Evolutionary conservation across 2,888 invertebrate genomes (phyloP), one percentile per base, ranked within the genome.

Genomic region (Heliconius erato): DNA sequence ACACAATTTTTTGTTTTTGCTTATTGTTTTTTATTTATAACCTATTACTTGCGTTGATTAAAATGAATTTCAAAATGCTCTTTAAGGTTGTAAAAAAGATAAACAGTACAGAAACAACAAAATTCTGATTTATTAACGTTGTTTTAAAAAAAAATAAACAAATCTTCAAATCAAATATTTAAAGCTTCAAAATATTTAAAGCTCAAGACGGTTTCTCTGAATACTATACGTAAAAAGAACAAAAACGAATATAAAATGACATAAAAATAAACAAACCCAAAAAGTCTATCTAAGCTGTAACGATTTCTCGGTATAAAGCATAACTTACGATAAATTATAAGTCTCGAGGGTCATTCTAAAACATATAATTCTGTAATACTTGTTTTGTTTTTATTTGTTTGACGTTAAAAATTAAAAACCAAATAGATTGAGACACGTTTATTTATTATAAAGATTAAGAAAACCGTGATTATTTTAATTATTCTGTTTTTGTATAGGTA

Each of bases 221-320:
- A 72, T 26, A 72, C 12, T 19, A 16, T 28, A 72, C 9, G 16
- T 26, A 9, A 12, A 28, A 72, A 28, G 3, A 49, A 28, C 26
- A 26, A 16, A 0, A 26, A 5, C 44, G 28, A 67, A 67, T 49
- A 5, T 44, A 14, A 32, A 44, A 49, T 49, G 19, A 26, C 16
- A 49, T 49, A 16, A 72, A 71, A 71, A 26, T 14, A 44, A 44
- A 26, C 7, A 44, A 71, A 44, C 44, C 26, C 71, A 71, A 44
- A 71, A 44, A n/a, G 71, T 71, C 69, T n/a, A 26, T n/a, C n/a
- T 49, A 72, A 72, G 26, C 14, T 7, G n/a, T 49, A 28, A 49
- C 14, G 44, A 72, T 72, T 72, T 72, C 72, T 72, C 26, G 26
- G 72, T 72, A 72, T 72, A 49, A 72, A 26, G 7, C 14, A 26